Conservation (phyloP, 1,140 invertebrate genomes). For the Elymnias hypermnestra region DNA sequence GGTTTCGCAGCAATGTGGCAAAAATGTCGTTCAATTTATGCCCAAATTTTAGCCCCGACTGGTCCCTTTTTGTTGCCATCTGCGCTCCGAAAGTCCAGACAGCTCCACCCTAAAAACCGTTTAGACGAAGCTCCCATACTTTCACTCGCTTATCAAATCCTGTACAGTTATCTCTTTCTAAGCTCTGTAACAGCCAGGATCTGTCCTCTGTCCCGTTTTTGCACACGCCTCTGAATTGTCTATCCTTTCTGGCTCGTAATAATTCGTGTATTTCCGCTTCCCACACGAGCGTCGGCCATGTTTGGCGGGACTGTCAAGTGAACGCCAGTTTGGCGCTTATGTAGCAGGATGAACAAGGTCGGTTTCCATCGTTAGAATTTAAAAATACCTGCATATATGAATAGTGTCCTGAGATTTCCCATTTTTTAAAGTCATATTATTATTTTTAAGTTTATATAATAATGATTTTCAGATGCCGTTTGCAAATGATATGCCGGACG, state of each 20-base stretch:
- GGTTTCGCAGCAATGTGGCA: conserved; percentile 54
- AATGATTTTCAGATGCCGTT: conserved; percentile 39
- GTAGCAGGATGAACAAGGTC: conserved; percentile 65
- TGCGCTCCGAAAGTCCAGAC: conserved; percentile 68
- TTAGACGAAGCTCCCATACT: conserved; percentile 59
- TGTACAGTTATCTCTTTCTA: conserved; percentile 60
- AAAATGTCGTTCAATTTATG: conserved; percentile 74
- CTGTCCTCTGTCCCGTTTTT: conserved; percentile 63
- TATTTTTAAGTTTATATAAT: conserved; percentile 21
- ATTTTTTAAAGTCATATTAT: conserved; percentile 6
- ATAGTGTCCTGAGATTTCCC: conserved; percentile 4
- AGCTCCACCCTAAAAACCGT: conserved; percentile 74
- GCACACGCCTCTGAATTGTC: conserved; percentile 47
- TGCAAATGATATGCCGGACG: background rate
- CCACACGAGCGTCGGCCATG: conserved; percentile 68
- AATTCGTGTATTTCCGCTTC: conserved; percentile 73
- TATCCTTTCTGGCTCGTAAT: conserved; percentile 65
- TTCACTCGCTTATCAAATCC: conserved; percentile 52
- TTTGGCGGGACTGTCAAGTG: conserved; percentile 71
- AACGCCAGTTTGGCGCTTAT: conserved; percentile 71
- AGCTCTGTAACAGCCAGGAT: conserved; percentile 56
- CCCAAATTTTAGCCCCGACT: conserved; percentile 68
- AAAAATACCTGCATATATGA: conserved; percentile 31
- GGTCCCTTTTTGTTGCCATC: conserved; percentile 73
- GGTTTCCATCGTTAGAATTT: conserved; percentile 46